Evolutionary conservation across 2,113 vertebrate species (phyloP).

Genomic region (Pelmatolapia mariae): DNA sequence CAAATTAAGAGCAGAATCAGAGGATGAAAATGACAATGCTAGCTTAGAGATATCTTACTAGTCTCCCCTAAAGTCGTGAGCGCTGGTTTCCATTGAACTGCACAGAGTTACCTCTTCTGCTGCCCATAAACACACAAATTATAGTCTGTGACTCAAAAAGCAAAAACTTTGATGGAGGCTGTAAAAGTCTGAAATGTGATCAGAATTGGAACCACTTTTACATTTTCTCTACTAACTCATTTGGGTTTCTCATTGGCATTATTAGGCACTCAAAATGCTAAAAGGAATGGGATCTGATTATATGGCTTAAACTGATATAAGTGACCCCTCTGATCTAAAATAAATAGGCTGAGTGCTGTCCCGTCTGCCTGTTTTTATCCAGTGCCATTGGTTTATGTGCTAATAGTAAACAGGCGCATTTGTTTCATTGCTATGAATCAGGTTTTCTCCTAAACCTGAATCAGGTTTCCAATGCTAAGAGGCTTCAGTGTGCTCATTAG

Average conservation of each 20-base stretch:
- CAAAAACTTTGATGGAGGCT: neutral
- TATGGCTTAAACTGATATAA: neutral
- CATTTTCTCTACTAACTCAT: neutral
- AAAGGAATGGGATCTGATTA: neutral
- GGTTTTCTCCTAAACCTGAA: neutral
- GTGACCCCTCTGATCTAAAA: neutral
- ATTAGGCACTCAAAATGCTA: neutral
- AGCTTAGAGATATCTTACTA: neutral
- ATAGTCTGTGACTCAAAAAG: neutral
- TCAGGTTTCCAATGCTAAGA: neutral
- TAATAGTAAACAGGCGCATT: neutral
- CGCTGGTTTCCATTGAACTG: neutral
- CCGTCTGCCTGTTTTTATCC: neutral
- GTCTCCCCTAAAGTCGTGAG: too few relatives aligned
- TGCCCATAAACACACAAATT: neutral
- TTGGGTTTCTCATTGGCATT: neutral
- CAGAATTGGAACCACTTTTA: neutral
- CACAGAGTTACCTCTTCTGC: neutral
- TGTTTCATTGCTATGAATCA: neutral
- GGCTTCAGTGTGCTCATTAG: slow-evolving; percentile 16
- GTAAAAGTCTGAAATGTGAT: neutral
- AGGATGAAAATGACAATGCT: neutral
- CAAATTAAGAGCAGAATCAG: neutral
- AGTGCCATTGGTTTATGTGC: neutral
- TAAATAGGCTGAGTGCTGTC: neutral